phyloP scores from a whole-genome alignment of 2,113 vertebrate species.

The Lota lota region DNA sequence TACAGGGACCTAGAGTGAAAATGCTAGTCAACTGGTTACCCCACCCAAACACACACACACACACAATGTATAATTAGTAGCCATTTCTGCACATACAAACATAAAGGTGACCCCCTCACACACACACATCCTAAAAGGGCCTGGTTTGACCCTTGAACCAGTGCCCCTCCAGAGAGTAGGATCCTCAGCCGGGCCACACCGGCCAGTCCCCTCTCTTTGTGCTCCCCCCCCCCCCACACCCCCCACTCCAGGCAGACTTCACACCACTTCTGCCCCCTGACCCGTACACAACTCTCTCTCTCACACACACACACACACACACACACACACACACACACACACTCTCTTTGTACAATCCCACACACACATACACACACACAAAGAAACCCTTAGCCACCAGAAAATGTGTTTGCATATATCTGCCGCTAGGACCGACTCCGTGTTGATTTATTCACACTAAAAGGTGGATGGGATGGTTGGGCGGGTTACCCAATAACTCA shows the following conservation, averaged over 20 bases:
- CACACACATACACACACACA: not conserved
- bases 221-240: constrained; percentile 20
- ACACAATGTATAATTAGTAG: not conserved
- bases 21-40: constrained; percentile 8
- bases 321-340: not conserved
- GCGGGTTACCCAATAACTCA: too few relatives aligned
- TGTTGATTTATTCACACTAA: too few relatives aligned
- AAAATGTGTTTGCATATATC: too few relatives aligned
- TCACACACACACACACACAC: constrained; percentile 26
- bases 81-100: not conserved
- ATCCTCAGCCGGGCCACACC: constrained; percentile 24
- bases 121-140: constrained; percentile 29
- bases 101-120: not conserved
- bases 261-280: constrained; percentile 33
- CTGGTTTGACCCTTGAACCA: constrained; percentile 58
- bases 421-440: too few relatives aligned
- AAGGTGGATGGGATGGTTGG: too few relatives aligned
- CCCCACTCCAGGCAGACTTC: constrained; percentile 46
- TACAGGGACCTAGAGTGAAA: constrained; percentile 7
- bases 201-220: constrained; percentile 42
- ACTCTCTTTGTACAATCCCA: not conserved
- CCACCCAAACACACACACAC: constrained; percentile 11
- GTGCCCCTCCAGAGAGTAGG: constrained; percentile 49
- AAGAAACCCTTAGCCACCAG: too few relatives aligned
- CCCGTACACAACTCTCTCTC: constrained; percentile 20